Evolutionary conservation across 2,888 invertebrate species (phyloP).

Genomic region (Sclerodermus sp.): DNA sequence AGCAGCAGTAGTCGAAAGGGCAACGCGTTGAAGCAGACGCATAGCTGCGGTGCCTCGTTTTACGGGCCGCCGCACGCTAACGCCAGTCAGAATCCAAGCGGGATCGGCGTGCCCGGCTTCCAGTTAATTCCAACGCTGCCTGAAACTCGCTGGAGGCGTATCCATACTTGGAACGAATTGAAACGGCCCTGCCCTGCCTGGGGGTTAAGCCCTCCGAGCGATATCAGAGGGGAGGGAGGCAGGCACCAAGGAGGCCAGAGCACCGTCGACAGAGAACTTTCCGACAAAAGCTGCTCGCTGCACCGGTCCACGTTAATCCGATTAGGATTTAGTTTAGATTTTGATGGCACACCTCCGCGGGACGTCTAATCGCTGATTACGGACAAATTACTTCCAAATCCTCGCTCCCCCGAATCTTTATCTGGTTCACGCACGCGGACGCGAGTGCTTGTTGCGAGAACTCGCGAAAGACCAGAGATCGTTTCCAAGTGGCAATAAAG

Average conservation of each 20-base stretch:
- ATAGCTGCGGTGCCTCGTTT: slow-evolving; percentile 20
- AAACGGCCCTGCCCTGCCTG: slow-evolving; percentile 7
- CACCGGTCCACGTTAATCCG: slow-evolving; percentile 25
- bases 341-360: slow-evolving; percentile 22
- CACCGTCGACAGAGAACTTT: slow-evolving; percentile 17
- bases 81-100: slow-evolving; percentile 8
- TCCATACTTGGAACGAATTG: slow-evolving; percentile 10
- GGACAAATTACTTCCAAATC: slow-evolving; percentile 30
- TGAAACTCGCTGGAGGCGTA: neutral
- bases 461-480: no score
- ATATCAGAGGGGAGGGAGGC: no score
- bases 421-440: no score
- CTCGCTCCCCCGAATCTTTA: no score
- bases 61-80: slow-evolving; percentile 21
- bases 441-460: no score
- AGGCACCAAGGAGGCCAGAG: slow-evolving; percentile 1
- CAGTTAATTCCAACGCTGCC: neutral
- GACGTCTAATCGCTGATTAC: slow-evolving; percentile 32
- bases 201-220: slow-evolving; percentile 8
- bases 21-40: slow-evolving; percentile 17
- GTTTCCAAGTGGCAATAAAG: no score
- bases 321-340: slow-evolving; percentile 39
- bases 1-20: slow-evolving; percentile 19
- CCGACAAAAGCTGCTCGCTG: slow-evolving; percentile 21
- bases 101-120: slow-evolving; percentile 1